A percentile compares a stretch with the other conserved stretches of the same genome.
phyloP scores from a whole-genome alignment of 1,140 invertebrate genomes.

The Drosophila parvula region DNA sequence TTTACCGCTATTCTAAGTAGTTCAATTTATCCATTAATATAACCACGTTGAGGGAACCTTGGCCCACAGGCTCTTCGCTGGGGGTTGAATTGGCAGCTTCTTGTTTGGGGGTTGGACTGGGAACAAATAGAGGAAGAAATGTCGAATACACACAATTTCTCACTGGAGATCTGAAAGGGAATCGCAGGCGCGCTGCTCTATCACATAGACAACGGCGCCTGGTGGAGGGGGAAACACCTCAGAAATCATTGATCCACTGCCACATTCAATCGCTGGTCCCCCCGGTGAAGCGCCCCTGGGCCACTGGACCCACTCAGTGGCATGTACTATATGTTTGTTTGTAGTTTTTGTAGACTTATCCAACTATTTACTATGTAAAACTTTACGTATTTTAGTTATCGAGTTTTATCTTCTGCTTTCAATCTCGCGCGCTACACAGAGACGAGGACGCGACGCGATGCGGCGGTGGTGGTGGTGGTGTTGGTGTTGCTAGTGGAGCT shows the following conservation, averaged over 20 bases:
- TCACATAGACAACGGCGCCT: constrained; percentile 49
- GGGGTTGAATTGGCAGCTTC: constrained; percentile 23
- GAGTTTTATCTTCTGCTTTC: constrained; percentile 72
- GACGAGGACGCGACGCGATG: constrained; percentile 62
- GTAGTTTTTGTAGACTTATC: constrained; percentile 68
- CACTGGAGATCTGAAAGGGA: constrained; percentile 20
- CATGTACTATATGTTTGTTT: constrained; percentile 49
- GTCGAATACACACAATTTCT: constrained; percentile 25
- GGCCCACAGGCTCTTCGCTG: constrained; percentile 18
- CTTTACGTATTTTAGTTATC: constrained; percentile 83
- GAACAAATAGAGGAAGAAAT: constrained; percentile 24
- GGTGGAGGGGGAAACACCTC: constrained; percentile 12
- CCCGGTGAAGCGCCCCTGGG: constrained; percentile 3
- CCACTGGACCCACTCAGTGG: constrained; percentile 38
- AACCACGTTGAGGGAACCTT: constrained; percentile 23
- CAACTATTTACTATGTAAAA: constrained; percentile 83
- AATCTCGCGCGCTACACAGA: constrained; percentile 49
- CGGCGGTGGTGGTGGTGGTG: constrained; percentile 43
- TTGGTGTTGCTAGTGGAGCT: constrained; percentile 42
- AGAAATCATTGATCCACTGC: constrained; percentile 26
- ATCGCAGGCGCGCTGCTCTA: constrained; percentile 27
- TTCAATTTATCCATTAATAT: constrained; percentile 60
- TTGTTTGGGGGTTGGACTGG: constrained; percentile 32
- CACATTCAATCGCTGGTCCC: constrained; percentile 10
- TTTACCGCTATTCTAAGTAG: constrained; percentile 68